Percentiles rank a stretch among this genome's conserved stretches.
These are phyloP conservation scores for Epistrophella euchroma DNA, from an alignment of 2,888 invertebrate species.

Conservation along the genomic window DNA sequence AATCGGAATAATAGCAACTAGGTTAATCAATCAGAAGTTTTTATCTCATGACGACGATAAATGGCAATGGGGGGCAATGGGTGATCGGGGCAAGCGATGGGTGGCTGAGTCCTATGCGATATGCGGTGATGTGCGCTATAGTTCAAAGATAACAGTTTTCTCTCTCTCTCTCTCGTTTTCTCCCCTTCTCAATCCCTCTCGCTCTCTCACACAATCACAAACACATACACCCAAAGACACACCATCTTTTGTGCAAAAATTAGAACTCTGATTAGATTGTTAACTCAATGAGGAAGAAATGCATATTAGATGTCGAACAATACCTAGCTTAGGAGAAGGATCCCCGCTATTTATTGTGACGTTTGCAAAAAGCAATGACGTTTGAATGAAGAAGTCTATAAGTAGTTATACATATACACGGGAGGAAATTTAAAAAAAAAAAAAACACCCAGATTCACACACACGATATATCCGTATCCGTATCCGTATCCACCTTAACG, in stretches of 20 bases:
- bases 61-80: constrained; percentile 32
- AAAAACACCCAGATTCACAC: constrained; percentile 39
- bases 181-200: background rate
- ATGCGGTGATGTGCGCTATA: constrained; percentile 30
- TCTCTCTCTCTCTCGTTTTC: background rate
- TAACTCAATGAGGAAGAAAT: constrained; percentile 67
- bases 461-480: constrained; percentile 1
- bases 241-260: constrained; percentile 46
- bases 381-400: constrained; percentile 17
- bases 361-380: constrained; percentile 9
- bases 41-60: constrained; percentile 50
- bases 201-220: constrained; percentile 13
- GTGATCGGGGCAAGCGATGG: constrained; percentile 15
- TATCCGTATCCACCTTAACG: constrained; percentile 62
- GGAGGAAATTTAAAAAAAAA: too few species aligned
- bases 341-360: constrained; percentile 56
- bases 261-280: constrained; percentile 70
- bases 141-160: constrained; percentile 55
- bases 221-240: constrained; percentile 3
- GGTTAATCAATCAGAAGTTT: constrained; percentile 73
- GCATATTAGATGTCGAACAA: constrained; percentile 56
- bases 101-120: background rate
- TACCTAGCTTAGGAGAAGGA: constrained; percentile 22
- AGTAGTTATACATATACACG: constrained; percentile 35
- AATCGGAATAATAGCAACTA: constrained; percentile 65